phyloP scores from a whole-genome alignment of 2,113 vertebrate genomes.

The Corapipo altera region DNA sequence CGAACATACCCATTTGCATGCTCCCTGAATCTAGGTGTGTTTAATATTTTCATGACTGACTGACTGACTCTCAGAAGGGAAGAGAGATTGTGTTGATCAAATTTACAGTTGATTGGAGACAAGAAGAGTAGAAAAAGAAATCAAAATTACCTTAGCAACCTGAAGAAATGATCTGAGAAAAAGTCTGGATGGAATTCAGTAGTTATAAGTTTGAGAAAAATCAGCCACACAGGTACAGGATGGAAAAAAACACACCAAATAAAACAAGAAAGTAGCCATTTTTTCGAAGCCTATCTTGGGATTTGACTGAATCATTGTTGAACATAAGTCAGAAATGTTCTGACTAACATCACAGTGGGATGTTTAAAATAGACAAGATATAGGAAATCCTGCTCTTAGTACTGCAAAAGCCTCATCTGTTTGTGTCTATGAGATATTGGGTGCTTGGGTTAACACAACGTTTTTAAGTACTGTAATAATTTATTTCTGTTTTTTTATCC shows the following conservation, averaged over 20 bases:
- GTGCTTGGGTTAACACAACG: not conserved
- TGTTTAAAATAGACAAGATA: not conserved
- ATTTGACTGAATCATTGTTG: not conserved
- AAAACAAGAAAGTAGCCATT: not conserved
- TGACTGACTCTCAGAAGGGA: not conserved
- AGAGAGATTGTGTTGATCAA: not conserved
- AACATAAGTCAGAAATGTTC: not conserved
- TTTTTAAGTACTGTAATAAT: not conserved
- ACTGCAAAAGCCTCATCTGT: not conserved
- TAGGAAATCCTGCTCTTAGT: not conserved
- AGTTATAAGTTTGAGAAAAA: not conserved
- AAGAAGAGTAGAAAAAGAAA: not conserved
- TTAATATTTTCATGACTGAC: not conserved
- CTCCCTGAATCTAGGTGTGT: not conserved
- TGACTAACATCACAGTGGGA: not conserved
- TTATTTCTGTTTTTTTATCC: not conserved
- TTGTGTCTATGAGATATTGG: not conserved
- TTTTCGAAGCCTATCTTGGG: not conserved
- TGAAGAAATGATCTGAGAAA: not conserved
- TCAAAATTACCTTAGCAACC: not conserved
- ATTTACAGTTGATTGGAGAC: not conserved
- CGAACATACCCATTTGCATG: not conserved
- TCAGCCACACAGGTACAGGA: accelerated
- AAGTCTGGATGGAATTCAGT: not conserved
- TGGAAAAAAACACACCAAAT: not conserved